Evolutionary conservation across 2,888 invertebrate species (phyloP).

Genomic region (Blastobasis adustella): DNA sequence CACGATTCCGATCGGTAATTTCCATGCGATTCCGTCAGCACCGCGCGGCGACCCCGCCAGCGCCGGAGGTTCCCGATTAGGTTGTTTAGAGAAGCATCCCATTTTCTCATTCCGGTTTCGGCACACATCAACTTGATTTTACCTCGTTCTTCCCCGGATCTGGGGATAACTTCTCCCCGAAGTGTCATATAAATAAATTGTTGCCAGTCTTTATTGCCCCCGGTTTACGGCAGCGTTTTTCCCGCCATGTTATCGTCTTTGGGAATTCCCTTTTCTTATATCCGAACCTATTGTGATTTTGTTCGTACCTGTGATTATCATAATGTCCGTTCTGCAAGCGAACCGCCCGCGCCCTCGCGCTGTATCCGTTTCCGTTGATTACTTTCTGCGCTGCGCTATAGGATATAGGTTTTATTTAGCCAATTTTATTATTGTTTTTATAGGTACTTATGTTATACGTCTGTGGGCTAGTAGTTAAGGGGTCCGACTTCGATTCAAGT

Average conservation of each 20-base stretch:
- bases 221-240: slow-evolving; percentile 63
- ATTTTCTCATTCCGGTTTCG: slow-evolving; percentile 50
- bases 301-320: slow-evolving; percentile 55
- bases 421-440: too few relatives aligned
- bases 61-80: slow-evolving; percentile 20
- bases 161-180: slow-evolving; percentile 66
- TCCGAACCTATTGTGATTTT: slow-evolving; percentile 58
- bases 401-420: too few relatives aligned
- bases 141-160: slow-evolving; percentile 55
- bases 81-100: slow-evolving; percentile 38
- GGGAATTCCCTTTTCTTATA: slow-evolving; percentile 54
- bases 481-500: too few relatives aligned
- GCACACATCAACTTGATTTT: slow-evolving; percentile 67
- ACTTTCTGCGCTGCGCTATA: slow-evolving; percentile 7
- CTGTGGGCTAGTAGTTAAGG: too few relatives aligned
- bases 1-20: too few relatives aligned
- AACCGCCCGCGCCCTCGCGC: slow-evolving; percentile 24
- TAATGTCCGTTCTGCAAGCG: slow-evolving; percentile 41
- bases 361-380: slow-evolving; percentile 26
- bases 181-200: slow-evolving; percentile 75
- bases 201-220: slow-evolving; percentile 68
- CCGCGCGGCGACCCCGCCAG: too few relatives aligned
- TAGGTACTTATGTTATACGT: too few relatives aligned
- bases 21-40: too few relatives aligned
- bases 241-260: slow-evolving; percentile 55